These are phyloP conservation scores for Napeogenes sylphis DNA, from an alignment of 2,888 invertebrate species.

Conservation along the genomic window DNA sequence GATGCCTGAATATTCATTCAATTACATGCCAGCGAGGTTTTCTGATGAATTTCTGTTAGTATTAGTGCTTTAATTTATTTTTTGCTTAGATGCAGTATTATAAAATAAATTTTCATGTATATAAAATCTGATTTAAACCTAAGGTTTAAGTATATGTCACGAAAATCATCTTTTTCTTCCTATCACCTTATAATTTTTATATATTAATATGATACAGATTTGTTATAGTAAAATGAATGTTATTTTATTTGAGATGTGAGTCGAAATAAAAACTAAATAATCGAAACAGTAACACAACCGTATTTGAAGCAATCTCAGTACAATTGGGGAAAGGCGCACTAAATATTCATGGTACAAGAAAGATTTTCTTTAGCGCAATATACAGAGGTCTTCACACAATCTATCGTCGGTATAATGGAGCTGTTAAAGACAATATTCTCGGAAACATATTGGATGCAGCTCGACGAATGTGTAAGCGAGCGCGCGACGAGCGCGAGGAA, in stretches of 20 bases:
- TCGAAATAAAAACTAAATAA: not conserved
- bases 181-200: no score
- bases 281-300: not conserved
- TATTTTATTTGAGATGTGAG: no score
- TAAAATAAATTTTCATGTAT: not conserved
- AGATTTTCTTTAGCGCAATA: constrained; percentile 38
- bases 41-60: constrained; percentile 52
- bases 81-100: constrained; percentile 5
- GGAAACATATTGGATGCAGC: constrained; percentile 77
- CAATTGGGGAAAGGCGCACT: constrained; percentile 40
- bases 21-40: constrained; percentile 66
- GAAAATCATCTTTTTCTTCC: no score
- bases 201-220: no score
- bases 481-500: constrained; percentile 47
- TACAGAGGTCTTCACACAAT: constrained; percentile 38
- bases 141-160: no score
- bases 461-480: constrained; percentile 74
- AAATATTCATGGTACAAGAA: constrained; percentile 58
- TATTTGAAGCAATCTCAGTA: constrained; percentile 27
- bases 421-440: constrained; percentile 76
- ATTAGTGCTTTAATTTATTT: constrained; percentile 28
- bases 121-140: not conserved
- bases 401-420: constrained; percentile 70
- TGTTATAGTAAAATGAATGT: no score
- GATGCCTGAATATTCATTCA: constrained; percentile 76